Base-by-base conservation (phyloP, 2,888 invertebrate genomes). In the Drosophila histrio region DNA sequence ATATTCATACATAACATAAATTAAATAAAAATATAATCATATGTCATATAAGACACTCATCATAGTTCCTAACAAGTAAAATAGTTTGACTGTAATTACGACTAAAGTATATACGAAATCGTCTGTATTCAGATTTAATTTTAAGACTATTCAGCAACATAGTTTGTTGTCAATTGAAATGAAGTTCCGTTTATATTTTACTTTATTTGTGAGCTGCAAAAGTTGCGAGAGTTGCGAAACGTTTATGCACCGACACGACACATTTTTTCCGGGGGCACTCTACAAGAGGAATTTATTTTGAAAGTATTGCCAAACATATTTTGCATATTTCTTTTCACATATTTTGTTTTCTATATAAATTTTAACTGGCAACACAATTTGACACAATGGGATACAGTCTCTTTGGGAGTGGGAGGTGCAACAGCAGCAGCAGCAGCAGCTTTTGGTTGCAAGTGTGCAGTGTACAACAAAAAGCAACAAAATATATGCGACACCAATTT, bases 361-460 rank as follows among this genome's bases (percentile, higher is more conserved):
- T 83, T 86, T 43, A 77, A 83, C 65, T 62, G 77, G 54, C 77
- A 72, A 69, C 73, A 69, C 73, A 83, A 86, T 86, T 79, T 83
- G 72, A 49, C 72, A 57, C 39, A 28, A 24, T 30, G 50, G 15
- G 1, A 13, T 8, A 8, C 11, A 19, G n/a, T 21, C 9, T 38
- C 2, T 5, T 32, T 32, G 32, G 32, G 21, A 11, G 21, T 1
- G 13, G 11, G 2, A 15, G 21, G 5, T n/a, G 21, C n/a, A 26
- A 1, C 3, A 19, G 36, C 21, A 75, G n/a, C 3, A 19, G 36
- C 21, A 75, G 21, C n/a, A 26, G 2, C 3, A 19, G 36, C 21
- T 70, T 50, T 59, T 41, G 64, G 52, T 59, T 56, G 63, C 62
- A 58, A 44, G 43, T 60, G 28, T 15, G 32, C 34, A 24, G 22